Evolutionary conservation across 2,113 vertebrate genomes (phyloP), one percentile per base, ranked within the genome.

Genomic region (Pangasianodon gigas): DNA sequence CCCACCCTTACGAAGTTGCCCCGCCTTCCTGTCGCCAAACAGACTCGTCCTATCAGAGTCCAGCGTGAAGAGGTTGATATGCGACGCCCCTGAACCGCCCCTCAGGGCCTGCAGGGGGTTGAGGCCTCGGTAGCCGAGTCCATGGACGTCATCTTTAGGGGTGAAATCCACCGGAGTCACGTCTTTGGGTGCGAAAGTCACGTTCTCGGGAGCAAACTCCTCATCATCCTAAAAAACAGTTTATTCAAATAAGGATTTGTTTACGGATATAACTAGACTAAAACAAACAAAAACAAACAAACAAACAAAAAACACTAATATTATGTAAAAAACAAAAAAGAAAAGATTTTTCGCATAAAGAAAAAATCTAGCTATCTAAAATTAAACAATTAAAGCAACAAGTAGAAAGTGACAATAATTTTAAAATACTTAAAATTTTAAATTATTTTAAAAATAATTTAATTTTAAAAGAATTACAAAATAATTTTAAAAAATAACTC

Each of bases 161-260:
- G 90, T 97, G 92, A 99, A 96, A 92, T 98, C 97, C 29, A 99
- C 95, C 0, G 97, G 98, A 14, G 94, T 97, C 86, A 97, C 95
- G 0, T 99, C 98, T 93, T 98, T 98, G 0, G 98, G 98, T 0
- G 98, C 98, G 94, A 99, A 99, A 0, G 98, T 99, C 93, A 98
- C 97, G 10, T 98, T 96, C 85, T 97, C 96, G 18, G 97, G 98
- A 87, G 96, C 92, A 81, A 97, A 98, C 74, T 98, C 95, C 29
- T 97, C 97, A 8, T 97, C 97, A 54, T 98, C 87, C 69, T 92
- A 69, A 65, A 24, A 10, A 29, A 13, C 6, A 1, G 41, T 32
- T 67, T 29, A 65, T 3, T 84, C 37, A 56, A 41, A 6, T n/a
- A 24, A 37, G 19, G 19, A 18, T 9, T 62, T n/a, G 29, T 67